Base-by-base conservation (phyloP, 2,888 invertebrate genomes). In the Ptilodon capucinus region DNA sequence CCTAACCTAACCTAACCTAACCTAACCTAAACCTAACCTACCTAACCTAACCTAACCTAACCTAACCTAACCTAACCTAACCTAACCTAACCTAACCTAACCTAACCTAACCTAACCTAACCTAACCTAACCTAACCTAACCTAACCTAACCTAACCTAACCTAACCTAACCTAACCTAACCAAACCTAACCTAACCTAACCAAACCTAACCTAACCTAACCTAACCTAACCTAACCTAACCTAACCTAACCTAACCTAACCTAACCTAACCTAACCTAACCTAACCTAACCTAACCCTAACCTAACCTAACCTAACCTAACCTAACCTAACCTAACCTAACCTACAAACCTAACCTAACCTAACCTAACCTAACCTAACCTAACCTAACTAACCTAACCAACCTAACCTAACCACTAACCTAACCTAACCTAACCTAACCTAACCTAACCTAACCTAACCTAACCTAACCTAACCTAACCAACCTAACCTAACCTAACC, bases 381-480 rank as follows among this genome's bases (percentile, higher is more conserved):
- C 52, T 51, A 51, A 48, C 53, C 53, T 52, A 52, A 57, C 50
- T 57, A 54, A 57, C 54, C 54, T 57, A 54, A 57, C 54, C 54
- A 57, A 57, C 54, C 54, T 57, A 54, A 57, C 42, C 53, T 53
- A 48, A 51, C 54, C 55, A 56, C 55, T 59, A 55, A 58, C 56
- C 54, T 59, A 56, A 59, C 56, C 56, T 57, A 57, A 60, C 57
- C 54, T 54, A 51, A 56, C 51, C 56, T 54, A 52, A 57, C 52
- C 56, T 59, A 56, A 55, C 53, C 55, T 55, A 58, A 55, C 54
- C 54, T 52, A 58, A 58, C 58, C 58, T 58, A 58, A 58, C 57
- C 54, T 57, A 54, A 57, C 54, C 53, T 57, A 57, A 57, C 48
- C 54, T 57, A 57, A 57, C 51, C 48, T 53, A 47, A 54, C 54